Evolutionary conservation across 2,113 vertebrate genomes (phyloP).

Genomic region (Equus quagga): DNA sequence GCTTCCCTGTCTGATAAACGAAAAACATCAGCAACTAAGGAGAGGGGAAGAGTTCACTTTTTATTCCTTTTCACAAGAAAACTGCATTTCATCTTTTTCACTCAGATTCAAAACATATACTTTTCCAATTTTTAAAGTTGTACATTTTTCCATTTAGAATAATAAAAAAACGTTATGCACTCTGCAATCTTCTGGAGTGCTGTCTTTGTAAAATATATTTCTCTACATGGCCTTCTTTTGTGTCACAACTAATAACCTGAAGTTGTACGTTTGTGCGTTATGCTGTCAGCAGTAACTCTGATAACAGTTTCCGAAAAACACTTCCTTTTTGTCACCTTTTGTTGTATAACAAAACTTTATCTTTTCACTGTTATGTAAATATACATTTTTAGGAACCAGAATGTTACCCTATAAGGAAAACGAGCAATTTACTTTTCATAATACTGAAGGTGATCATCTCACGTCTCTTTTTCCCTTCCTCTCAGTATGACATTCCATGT

Average conservation of each 20-base stretch:
- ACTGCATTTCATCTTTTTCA: neutral
- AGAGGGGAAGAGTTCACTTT: neutral
- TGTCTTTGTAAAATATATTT: neutral
- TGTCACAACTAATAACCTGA: neutral
- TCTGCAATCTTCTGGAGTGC: neutral
- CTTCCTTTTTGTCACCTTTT: neutral
- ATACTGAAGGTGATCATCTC: neutral
- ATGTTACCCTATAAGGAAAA: neutral
- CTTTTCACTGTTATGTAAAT: neutral
- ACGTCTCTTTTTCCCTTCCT: neutral
- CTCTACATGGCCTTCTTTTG: neutral
- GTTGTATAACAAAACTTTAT: neutral
- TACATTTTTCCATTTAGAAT: neutral
- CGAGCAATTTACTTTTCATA: neutral
- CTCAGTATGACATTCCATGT: neutral
- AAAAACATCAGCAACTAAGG: neutral
- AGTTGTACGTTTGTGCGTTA: neutral
- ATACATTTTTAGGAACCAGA: neutral
- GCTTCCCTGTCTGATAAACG: neutral
- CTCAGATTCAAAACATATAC: neutral
- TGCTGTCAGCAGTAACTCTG: neutral
- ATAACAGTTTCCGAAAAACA: neutral
- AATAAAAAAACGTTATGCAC: neutral
- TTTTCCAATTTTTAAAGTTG: neutral
- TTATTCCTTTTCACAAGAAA: conserved; percentile 8